Evolutionary conservation across 1,140 invertebrate genomes (phyloP).

Genomic region (Oedothorax gibbosus): DNA sequence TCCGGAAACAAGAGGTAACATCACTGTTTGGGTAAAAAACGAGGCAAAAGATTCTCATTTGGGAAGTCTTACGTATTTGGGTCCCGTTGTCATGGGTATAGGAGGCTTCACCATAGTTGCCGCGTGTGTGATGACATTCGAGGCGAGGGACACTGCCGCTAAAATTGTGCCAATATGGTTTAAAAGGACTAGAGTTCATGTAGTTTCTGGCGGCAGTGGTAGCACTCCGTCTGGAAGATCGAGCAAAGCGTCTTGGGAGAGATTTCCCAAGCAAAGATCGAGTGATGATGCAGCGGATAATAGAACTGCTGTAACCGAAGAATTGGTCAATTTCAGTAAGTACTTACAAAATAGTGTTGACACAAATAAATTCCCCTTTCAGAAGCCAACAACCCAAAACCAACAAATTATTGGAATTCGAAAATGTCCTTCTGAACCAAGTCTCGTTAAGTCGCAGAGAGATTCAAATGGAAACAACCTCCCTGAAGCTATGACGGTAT

Average conservation of each 20-base stretch:
- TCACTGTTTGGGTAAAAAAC: conserved; percentile 55
- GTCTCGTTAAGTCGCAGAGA: conserved; percentile 31
- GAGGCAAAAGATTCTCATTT: conserved; percentile 72
- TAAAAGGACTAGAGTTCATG: conserved; percentile 43
- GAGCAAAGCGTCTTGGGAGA: conserved; percentile 59
- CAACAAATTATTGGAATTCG: conserved; percentile 19
- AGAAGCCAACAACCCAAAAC: background rate
- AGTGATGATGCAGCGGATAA: conserved; percentile 38
- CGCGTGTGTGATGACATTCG: conserved; percentile 93
- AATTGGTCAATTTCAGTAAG: conserved; percentile 57
- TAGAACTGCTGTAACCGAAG: conserved; percentile 54
- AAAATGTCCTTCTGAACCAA: conserved; percentile 61
- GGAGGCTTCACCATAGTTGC: conserved; percentile 93
- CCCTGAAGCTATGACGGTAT: conserved; percentile 38
- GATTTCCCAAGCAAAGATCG: conserved; percentile 38
- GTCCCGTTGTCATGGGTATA: conserved; percentile 92
- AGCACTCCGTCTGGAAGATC: conserved; percentile 54
- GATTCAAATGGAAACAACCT: conserved; percentile 41
- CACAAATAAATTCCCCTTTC: conserved; percentile 47
- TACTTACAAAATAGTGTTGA: conserved; percentile 56
- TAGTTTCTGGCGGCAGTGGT: conserved; percentile 48
- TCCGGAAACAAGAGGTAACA: conserved; percentile 52
- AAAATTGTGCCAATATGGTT: conserved; percentile 62
- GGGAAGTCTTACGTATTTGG: conserved; percentile 90
- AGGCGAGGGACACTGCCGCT: conserved; percentile 71